Evolutionary conservation across 2,113 vertebrate species (phyloP).

Genomic region (Variabilichromis moorii): DNA sequence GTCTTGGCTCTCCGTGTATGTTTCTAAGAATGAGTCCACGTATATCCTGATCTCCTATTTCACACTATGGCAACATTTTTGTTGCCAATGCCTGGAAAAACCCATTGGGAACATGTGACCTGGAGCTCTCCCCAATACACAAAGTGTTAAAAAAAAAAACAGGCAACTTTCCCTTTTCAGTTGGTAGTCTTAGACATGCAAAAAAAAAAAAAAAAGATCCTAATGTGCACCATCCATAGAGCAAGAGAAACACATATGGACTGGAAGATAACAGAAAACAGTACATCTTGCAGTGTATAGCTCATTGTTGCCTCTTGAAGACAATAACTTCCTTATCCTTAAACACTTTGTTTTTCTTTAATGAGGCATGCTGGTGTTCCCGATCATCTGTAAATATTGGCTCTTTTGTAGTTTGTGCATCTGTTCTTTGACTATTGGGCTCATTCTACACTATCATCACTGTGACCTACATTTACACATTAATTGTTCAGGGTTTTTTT

Average conservation of each 20-base stretch:
- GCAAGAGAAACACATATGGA: background rate
- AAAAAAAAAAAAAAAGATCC: background rate
- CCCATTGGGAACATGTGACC: background rate
- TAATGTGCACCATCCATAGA: background rate
- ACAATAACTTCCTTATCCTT: background rate
- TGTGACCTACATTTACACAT: background rate
- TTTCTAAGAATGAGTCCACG: background rate
- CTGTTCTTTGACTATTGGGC: background rate
- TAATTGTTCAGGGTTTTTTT: fast-evolving
- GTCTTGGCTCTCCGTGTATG: background rate
- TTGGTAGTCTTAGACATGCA: background rate
- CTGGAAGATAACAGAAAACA: background rate
- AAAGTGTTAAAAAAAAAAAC: background rate
- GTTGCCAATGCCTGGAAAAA: background rate
- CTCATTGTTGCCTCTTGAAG: background rate
- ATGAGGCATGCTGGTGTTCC: background rate
- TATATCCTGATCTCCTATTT: background rate
- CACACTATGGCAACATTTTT: background rate
- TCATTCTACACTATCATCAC: background rate
- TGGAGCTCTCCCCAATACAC: background rate
- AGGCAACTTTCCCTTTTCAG: background rate
- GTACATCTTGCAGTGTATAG: background rate
- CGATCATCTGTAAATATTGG: background rate
- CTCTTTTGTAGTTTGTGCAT: background rate
- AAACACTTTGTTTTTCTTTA: background rate